A percentile compares a stretch with the other conserved stretches of the same genome.
These are phyloP conservation scores for rabbit (Oryctolagus cuniculus) DNA, from an alignment of 2,113 vertebrate species.

Conservation along the genomic window mOryCun1.1 NC_091435.1:118984501-118985000, in stretches of 20 bases:
- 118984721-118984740: not conserved
- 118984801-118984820: not conserved
- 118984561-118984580: too few species aligned
- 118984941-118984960: not conserved
- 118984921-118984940: accelerated
- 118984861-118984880: not conserved
- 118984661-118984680: not conserved
- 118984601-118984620: not conserved
- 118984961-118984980: not conserved
- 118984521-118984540: not conserved
- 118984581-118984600: too few species aligned
- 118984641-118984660: not conserved
- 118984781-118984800: not conserved
- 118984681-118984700: not conserved
- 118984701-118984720: not conserved
- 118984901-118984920: not conserved
- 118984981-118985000: not conserved
- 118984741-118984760: not conserved
- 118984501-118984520: not conserved
- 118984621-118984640: not conserved
- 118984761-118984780: not conserved
- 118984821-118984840: not conserved
- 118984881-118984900: not conserved
- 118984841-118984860: too few species aligned
- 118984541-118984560: not conserved